Evolutionary conservation across 2,113 vertebrate genomes (phyloP), one percentile per base, ranked within the genome.

Genomic region (Rhinopithecus roxellana): DNA sequence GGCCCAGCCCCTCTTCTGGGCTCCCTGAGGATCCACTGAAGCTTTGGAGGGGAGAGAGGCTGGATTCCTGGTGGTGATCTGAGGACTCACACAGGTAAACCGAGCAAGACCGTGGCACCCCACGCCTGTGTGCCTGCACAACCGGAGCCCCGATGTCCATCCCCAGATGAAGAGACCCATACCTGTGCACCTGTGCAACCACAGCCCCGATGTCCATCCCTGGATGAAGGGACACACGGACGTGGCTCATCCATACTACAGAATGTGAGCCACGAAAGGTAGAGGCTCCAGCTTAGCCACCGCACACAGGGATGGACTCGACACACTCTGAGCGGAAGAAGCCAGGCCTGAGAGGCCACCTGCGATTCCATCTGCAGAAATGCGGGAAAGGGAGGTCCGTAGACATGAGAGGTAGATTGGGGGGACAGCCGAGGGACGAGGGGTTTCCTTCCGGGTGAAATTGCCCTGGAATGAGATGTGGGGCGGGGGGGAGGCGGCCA

Each of bases 371-470:
- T 1, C 57, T 59, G 57, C 57, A 3, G 57, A 59, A 23, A 59
- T 3, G 8, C 8, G 8, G 57, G 20, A 25, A 59, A 59, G 22
- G 57, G 57, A 10, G 23, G 57, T 25, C 57, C 0, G 8, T 8
- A 3, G 3, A 23, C 8, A 9, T 3, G 22, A 23, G 23, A 25
- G 57, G 57, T 22, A 25, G 57, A 9, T 0, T 8, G 8, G 9
- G 8, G 57, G 57, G 22, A 25, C 23, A 11, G 17, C 17, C 10
- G 17, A 16, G 81, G 30, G 59, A 30, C 23, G 32, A 5, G 11
- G 67, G 67, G 67, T 35, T 35, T 8, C 14, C 30, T 69, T 14
- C 30, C 0, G 13, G 30, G 74, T 12, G 27, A 55, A 14, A 43
- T 23, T 2, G 3, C 79, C 67, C 87, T 4, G 25, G 43, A 70